A percentile compares a stretch with the other conserved stretches of the same genome.
Evolutionary conservation across 1,140 invertebrate genomes (phyloP).

Genomic region (Formica exsecta): DNA sequence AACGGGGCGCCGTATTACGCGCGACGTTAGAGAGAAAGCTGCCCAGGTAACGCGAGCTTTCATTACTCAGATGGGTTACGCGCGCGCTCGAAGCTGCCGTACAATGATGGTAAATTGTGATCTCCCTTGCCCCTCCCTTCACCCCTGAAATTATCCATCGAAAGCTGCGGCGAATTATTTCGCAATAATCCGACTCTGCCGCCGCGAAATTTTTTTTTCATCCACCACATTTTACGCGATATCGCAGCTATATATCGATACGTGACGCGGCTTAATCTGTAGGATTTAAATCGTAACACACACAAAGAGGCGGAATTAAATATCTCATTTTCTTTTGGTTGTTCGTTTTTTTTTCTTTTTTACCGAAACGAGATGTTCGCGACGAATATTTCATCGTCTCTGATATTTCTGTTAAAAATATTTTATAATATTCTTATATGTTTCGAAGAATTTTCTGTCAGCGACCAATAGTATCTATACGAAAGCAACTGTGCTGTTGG

Average conservation of each 20-base stretch:
- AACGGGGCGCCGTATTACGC: slow-evolving; percentile 24
- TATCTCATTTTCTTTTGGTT: not conserved
- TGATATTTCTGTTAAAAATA: not conserved
- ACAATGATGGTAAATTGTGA: slow-evolving; percentile 33
- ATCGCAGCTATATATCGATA: not conserved
- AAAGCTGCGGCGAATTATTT: slow-evolving; percentile 22
- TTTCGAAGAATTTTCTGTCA: slow-evolving; percentile 5
- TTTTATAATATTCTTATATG: not conserved
- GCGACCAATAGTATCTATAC: not conserved
- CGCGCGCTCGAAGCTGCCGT: not conserved
- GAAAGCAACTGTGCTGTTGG: not conserved
- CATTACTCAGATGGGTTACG: slow-evolving; percentile 58
- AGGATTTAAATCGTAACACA: not conserved
- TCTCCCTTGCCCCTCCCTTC: not conserved
- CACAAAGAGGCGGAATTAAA: not conserved
- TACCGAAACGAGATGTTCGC: not conserved
- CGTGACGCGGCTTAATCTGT: slow-evolving; percentile 1
- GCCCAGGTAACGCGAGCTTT: slow-evolving; percentile 59
- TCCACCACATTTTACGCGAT: not conserved
- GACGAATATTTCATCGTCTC: not conserved
- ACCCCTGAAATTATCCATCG: slow-evolving; percentile 27
- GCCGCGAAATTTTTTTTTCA: not conserved
- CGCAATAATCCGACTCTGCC: not conserved
- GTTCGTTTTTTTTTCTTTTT: not conserved
- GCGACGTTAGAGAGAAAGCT: slow-evolving; percentile 37